A percentile compares a stretch with the other conserved stretches of the same genome.
Conservation (phyloP, 2,113 vertebrate genomes). For the Apeltes quadracus region DNA sequence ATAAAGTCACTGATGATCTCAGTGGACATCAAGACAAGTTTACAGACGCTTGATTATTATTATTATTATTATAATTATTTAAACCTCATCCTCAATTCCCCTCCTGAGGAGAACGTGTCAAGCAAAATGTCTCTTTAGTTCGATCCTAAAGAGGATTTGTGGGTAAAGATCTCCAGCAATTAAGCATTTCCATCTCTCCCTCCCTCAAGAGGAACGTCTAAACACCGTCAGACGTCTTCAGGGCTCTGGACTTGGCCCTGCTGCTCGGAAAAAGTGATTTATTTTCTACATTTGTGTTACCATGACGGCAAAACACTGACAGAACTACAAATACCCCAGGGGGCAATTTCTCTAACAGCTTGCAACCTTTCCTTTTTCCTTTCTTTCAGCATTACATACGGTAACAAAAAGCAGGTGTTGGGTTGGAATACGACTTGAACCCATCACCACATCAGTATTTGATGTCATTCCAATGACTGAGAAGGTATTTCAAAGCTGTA, state of each 20-base stretch:
- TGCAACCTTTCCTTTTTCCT: slow-evolving; percentile 60
- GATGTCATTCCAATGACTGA: slow-evolving; percentile 70
- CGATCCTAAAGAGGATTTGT: slow-evolving; percentile 33
- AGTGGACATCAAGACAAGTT: too few relatives aligned
- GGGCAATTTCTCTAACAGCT: slow-evolving; percentile 70
- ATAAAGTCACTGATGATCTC: not conserved
- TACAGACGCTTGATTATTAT: too few relatives aligned
- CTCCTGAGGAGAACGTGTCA: slow-evolving; percentile 4
- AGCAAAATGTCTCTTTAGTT: slow-evolving; percentile 18
- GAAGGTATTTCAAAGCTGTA: slow-evolving; percentile 67
- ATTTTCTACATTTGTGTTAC: slow-evolving; percentile 60
- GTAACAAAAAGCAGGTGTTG: slow-evolving; percentile 78
- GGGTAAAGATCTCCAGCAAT: slow-evolving; percentile 6
- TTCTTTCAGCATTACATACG: slow-evolving; percentile 65
- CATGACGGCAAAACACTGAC: slow-evolving; percentile 66
- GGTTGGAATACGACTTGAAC: slow-evolving; percentile 54
- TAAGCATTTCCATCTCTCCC: slow-evolving; percentile 20
- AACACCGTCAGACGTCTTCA: slow-evolving; percentile 19
- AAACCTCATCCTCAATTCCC: slow-evolving; percentile 1
- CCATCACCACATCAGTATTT: slow-evolving; percentile 68
- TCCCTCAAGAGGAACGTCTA: slow-evolving; percentile 49
- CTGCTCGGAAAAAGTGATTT: slow-evolving; percentile 39
- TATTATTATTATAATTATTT: too few relatives aligned
- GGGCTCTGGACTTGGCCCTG: slow-evolving; percentile 22
- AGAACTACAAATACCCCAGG: slow-evolving; percentile 49